phyloP scores from a whole-genome alignment of 1,140 invertebrate species.

The Ceratosolen fusciceps region DNA sequence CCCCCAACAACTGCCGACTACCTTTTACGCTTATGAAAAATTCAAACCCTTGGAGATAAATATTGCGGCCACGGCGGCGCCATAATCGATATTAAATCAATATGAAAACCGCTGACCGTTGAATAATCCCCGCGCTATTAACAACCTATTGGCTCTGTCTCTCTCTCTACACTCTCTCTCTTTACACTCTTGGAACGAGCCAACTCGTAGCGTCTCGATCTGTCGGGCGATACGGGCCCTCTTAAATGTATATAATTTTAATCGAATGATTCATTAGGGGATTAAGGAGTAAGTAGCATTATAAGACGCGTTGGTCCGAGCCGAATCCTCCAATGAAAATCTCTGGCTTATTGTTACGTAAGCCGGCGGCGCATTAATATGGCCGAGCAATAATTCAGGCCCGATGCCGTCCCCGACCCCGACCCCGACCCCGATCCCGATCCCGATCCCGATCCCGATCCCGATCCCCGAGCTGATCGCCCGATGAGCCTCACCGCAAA shows the following conservation, averaged over 20 bases:
- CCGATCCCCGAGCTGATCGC: not conserved
- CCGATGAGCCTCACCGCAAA: not conserved
- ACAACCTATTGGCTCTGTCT: not conserved
- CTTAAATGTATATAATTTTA: slow-evolving; percentile 21
- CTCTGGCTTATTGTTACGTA: not conserved
- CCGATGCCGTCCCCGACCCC: no score
- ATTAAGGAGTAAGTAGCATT: not conserved
- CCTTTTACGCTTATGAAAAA: not conserved
- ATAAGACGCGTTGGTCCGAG: not conserved
- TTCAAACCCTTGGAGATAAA: not conserved
- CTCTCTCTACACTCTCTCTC: no score
- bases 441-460: not conserved
- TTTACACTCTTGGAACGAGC: no score
- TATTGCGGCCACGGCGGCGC: not conserved
- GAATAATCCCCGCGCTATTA: not conserved
- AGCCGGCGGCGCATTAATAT: not conserved
- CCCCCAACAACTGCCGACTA: not conserved
- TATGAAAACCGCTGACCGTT: not conserved
- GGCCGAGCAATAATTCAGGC: not conserved
- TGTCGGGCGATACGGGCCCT: not conserved
- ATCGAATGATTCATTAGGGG: slow-evolving; percentile 21
- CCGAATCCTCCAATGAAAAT: not conserved
- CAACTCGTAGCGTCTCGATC: not conserved
- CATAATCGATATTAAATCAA: not conserved
- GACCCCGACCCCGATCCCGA: not conserved